Percentiles rank a stretch among this genome's conserved stretches.
Evolutionary conservation across 1,140 invertebrate genomes (phyloP).

Genomic region (Dufourea novaeangliae): DNA sequence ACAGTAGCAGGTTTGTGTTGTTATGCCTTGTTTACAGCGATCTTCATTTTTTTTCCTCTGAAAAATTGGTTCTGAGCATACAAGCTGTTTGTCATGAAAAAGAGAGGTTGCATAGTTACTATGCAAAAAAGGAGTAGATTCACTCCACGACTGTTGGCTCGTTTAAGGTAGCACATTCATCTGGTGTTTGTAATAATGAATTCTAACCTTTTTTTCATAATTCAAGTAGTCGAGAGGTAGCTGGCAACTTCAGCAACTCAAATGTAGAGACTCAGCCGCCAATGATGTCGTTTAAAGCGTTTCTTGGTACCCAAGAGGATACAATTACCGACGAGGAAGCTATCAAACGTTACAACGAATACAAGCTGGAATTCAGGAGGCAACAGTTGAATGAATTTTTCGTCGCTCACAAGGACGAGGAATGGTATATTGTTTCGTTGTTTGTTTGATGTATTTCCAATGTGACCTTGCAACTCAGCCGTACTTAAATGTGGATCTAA

Average conservation of each 20-base stretch:
- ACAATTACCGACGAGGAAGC: constrained; percentile 98
- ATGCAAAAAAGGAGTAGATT: constrained; percentile 71
- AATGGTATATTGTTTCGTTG: constrained; percentile 89
- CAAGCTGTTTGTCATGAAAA: constrained; percentile 38
- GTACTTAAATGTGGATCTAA: constrained; percentile 37
- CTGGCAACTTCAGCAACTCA: constrained; percentile 79
- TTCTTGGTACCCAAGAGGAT: constrained; percentile 97
- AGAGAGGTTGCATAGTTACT: constrained; percentile 40
- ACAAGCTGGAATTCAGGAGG: constrained; percentile 97
- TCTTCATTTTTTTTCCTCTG: constrained; percentile 25
- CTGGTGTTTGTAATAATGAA: neutral
- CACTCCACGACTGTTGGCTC: constrained; percentile 75
- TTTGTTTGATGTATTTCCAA: neutral
- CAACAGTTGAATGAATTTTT: constrained; percentile 99
- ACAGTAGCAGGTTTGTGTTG: constrained; percentile 76
- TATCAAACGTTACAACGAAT: constrained; percentile 98
- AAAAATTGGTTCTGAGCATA: constrained; percentile 5
- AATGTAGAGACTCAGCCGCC: constrained; percentile 90
- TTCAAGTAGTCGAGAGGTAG: constrained; percentile 74
- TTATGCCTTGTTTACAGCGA: constrained; percentile 32
- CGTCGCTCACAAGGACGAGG: constrained; percentile 99
- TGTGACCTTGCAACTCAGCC: constrained; percentile 18
- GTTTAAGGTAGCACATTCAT: constrained; percentile 67
- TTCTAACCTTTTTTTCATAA: neutral
- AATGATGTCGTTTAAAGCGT: constrained; percentile 99